phyloP scores from a whole-genome alignment of 2,888 invertebrate genomes.

The Crepidodera aurea region DNA sequence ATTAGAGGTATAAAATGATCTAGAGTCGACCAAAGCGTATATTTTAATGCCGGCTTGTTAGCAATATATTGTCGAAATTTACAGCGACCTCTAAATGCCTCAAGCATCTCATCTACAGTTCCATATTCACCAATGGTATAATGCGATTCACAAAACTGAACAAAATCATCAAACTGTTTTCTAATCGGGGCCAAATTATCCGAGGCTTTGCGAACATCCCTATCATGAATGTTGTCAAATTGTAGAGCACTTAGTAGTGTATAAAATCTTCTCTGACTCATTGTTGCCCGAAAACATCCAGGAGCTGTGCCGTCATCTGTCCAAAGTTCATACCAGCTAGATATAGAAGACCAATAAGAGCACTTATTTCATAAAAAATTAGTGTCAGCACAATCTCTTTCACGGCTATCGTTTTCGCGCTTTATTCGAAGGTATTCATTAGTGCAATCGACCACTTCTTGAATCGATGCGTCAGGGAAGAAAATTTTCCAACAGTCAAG shows the following conservation, averaged over 20 bases:
- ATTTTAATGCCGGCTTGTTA: constrained; percentile 49
- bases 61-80: constrained; percentile 49
- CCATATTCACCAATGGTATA: constrained; percentile 9
- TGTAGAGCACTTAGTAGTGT: constrained; percentile 1
- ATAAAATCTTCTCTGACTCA: neutral
- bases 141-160: neutral
- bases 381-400: constrained; percentile 36
- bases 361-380: constrained; percentile 37
- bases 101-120: constrained; percentile 10
- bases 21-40: constrained; percentile 44
- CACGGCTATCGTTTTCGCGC: constrained; percentile 3
- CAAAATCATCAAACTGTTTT: constrained; percentile 10
- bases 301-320: constrained; percentile 9
- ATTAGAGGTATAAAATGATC: constrained; percentile 44
- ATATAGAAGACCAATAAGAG: constrained; percentile 45
- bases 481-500: neutral
- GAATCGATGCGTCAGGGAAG: neutral
- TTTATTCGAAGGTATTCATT: constrained; percentile 6
- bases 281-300: neutral
- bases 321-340: constrained; percentile 40
- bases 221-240: constrained; percentile 6
- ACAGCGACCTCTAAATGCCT: constrained; percentile 46
- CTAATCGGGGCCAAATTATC: constrained; percentile 24
- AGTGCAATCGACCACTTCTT: constrained; percentile 7
- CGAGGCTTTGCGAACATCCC: neutral